Conservation (phyloP, 2,888 invertebrate genomes). For the Xanthia togata region DNA sequence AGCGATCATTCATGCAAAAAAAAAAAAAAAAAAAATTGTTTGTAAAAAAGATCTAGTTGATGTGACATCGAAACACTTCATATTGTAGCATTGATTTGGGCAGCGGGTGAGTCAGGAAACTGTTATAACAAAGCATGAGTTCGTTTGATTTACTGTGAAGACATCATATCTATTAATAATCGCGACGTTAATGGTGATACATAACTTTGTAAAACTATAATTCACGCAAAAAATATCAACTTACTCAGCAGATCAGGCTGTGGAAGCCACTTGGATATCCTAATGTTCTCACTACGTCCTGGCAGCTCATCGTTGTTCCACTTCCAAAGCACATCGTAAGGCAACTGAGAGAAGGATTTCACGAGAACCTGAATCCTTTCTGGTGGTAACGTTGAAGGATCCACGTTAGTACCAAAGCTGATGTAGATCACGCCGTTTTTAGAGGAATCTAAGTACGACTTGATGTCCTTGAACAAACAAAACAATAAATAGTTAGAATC, state of each 20-base stretch:
- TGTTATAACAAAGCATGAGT: too few species aligned
- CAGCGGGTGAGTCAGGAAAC: background rate
- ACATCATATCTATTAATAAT: background rate
- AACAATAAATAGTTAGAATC: background rate
- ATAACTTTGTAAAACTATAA: too few species aligned
- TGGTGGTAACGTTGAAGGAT: slow-evolving; percentile 71
- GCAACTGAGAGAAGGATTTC: slow-evolving; percentile 76
- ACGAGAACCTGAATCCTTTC: slow-evolving; percentile 71
- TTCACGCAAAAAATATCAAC: background rate
- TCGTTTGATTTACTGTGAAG: background rate
- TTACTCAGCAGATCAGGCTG: slow-evolving; percentile 72
- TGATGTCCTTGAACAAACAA: slow-evolving; percentile 66
- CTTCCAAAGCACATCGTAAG: slow-evolving; percentile 83
- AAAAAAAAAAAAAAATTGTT: too few species aligned
- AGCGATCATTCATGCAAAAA: too few species aligned
- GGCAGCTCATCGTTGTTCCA: slow-evolving; percentile 76
- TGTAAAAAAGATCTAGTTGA: too few species aligned
- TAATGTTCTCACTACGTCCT: slow-evolving; percentile 73
- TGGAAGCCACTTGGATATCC: slow-evolving; percentile 79
- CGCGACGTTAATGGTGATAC: background rate
- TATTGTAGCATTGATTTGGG: background rate
- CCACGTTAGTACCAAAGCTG: slow-evolving; percentile 80
- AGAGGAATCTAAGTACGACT: slow-evolving; percentile 77
- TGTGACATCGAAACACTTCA: background rate
- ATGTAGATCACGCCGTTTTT: slow-evolving; percentile 78